These are phyloP conservation scores for Geotrypetes seraphini DNA, from an alignment of 2,797 vertebrate genomes.

Conservation along the genomic window DNA sequence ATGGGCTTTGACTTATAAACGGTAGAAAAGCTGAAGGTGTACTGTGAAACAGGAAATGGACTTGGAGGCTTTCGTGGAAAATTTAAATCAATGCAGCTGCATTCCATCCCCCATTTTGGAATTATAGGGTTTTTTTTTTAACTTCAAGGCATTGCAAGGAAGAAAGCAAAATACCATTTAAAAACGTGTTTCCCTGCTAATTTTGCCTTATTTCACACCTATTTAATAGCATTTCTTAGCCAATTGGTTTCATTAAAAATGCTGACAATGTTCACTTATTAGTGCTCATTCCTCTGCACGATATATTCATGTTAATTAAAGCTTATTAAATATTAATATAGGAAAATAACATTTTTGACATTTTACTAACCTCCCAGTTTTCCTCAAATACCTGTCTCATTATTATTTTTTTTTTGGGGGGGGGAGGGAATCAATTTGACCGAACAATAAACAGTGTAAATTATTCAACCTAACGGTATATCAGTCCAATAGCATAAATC, in stretches of 20 bases:
- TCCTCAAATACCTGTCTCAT: no score
- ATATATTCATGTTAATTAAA: constrained; percentile 21
- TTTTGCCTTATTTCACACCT: constrained; percentile 61
- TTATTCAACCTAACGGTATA: constrained; percentile 56
- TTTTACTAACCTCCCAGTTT: neutral
- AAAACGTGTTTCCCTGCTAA: constrained; percentile 50
- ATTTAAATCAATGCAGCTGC: constrained; percentile 51
- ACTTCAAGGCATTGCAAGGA: constrained; percentile 42
- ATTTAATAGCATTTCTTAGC: constrained; percentile 49
- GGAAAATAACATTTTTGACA: constrained; percentile 12
- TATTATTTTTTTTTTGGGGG: no score
- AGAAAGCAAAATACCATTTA: constrained; percentile 57
- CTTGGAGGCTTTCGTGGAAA: constrained; percentile 43
- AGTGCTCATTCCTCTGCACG: constrained; percentile 16
- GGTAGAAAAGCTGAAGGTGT: constrained; percentile 33
- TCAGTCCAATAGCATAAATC: constrained; percentile 45
- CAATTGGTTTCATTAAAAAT: constrained; percentile 43
- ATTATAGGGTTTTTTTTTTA: constrained; percentile 54
- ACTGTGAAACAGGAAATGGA: constrained; percentile 44
- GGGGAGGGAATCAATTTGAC: no score
- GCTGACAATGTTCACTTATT: constrained; percentile 39
- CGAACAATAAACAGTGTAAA: constrained; percentile 51
- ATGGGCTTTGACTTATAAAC: constrained; percentile 46
- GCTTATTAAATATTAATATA: constrained; percentile 29
- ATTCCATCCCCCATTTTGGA: constrained; percentile 54